phyloP scores from a whole-genome alignment of 2,888 invertebrate species.

The Cryptus armator region DNA sequence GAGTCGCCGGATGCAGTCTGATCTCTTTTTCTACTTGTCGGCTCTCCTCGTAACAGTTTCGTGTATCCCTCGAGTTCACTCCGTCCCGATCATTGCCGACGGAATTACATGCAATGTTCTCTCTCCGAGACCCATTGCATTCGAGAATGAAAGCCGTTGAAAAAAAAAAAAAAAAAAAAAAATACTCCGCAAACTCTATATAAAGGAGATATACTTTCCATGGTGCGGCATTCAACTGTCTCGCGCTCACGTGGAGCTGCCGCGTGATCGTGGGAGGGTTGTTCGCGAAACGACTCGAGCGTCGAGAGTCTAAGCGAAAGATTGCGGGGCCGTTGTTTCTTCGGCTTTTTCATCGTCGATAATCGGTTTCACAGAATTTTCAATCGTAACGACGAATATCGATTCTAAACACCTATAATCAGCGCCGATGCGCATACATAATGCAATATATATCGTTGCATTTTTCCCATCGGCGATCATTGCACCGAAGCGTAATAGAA shows the following conservation, averaged over 20 bases:
- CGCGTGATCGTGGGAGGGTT: constrained; percentile 83
- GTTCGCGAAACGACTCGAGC: constrained; percentile 50
- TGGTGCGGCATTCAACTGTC: constrained; percentile 71
- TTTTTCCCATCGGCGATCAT: constrained; percentile 2
- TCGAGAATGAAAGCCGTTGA: constrained; percentile 40
- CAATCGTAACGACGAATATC: constrained; percentile 4
- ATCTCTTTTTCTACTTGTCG: constrained; percentile 26
- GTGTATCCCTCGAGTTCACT: constrained; percentile 15
- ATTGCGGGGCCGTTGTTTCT: background rate
- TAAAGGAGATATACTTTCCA: constrained; percentile 76
- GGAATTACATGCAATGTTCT: constrained; percentile 49
- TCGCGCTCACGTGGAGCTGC: constrained; percentile 78
- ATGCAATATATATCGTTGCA: background rate
- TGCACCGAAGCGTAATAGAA: background rate
- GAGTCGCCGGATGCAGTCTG: constrained; percentile 7
- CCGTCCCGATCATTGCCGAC: constrained; percentile 6
- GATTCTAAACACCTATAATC: background rate
- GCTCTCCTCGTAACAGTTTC: constrained; percentile 15
- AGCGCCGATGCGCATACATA: background rate
- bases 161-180: constrained; percentile 32
- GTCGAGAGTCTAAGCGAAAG: background rate
- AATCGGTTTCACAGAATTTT: background rate
- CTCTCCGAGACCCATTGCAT: constrained; percentile 20
- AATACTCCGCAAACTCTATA: constrained; percentile 25
- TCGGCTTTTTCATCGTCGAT: background rate